phyloP scores from a whole-genome alignment of 2,888 invertebrate species.

The Pyrgus malvae region DNA sequence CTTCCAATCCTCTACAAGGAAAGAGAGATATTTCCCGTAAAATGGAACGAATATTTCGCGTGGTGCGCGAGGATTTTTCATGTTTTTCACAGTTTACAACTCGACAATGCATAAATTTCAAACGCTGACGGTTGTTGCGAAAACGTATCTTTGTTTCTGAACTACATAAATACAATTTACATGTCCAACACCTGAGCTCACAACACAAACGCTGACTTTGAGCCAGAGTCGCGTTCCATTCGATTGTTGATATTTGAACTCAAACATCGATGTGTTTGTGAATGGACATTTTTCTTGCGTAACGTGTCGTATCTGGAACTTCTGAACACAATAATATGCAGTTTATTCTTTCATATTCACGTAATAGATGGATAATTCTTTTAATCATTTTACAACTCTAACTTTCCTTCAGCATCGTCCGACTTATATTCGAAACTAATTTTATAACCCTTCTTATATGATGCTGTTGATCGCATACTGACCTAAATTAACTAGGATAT shows the following conservation, averaged over 20 bases:
- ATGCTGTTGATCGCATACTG: no score
- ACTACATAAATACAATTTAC: slow-evolving; percentile 26
- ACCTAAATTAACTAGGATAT: no score
- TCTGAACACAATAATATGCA: not conserved
- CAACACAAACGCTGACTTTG: slow-evolving; percentile 7
- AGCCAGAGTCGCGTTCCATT: not conserved
- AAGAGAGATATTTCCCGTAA: slow-evolving; percentile 36
- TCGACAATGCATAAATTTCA: slow-evolving; percentile 10
- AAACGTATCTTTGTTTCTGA: slow-evolving; percentile 13
- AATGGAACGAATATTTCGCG: slow-evolving; percentile 35
- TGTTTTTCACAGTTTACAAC: slow-evolving; percentile 24
- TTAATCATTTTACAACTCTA: no score
- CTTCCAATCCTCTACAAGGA: slow-evolving; percentile 36
- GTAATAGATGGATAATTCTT: no score
- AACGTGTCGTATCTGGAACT: not conserved
- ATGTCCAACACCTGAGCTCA: slow-evolving; percentile 13
- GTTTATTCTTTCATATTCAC: no score
- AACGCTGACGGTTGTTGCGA: slow-evolving; percentile 18
- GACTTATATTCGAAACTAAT: no score
- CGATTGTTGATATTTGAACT: slow-evolving; percentile 10
- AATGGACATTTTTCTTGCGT: not conserved
- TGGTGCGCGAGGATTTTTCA: slow-evolving; percentile 31
- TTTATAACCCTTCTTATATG: no score
- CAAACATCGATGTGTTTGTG: not conserved
- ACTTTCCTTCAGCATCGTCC: no score